phyloP scores from a whole-genome alignment of 2,888 invertebrate species.

The Abscondita cerata region DNA sequence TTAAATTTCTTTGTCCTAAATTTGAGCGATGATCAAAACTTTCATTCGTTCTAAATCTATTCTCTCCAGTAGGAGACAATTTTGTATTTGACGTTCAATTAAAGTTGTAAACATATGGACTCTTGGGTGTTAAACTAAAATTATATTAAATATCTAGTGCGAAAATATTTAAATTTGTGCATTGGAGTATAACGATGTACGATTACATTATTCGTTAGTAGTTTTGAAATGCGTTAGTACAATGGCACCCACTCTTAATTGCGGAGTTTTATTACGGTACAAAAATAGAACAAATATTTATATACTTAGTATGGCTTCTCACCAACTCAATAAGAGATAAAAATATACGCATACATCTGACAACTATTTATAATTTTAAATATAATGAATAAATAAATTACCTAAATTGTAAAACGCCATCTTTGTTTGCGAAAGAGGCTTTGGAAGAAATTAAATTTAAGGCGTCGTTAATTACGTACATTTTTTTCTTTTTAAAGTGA shows the following conservation, averaged over 20 bases:
- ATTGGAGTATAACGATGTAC: too few species aligned
- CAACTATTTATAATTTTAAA: too few species aligned
- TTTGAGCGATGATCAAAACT: not conserved
- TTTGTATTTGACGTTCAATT: not conserved
- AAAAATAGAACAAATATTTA: slow-evolving; percentile 23
- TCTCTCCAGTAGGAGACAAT: not conserved
- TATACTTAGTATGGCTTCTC: slow-evolving; percentile 9
- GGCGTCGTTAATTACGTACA: too few species aligned
- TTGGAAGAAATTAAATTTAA: too few species aligned
- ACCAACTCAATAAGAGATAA: slow-evolving; percentile 5
- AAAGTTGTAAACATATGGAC: too few species aligned
- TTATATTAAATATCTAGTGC: too few species aligned
- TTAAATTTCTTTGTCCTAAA: not conserved
- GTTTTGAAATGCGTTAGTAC: slow-evolving; percentile 11
- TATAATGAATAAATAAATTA: too few species aligned
- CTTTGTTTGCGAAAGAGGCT: not conserved
- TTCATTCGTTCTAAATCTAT: not conserved
- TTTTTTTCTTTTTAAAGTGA: not conserved
- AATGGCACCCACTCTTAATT: slow-evolving; percentile 20
- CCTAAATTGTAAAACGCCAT: too few species aligned
- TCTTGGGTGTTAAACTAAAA: too few species aligned
- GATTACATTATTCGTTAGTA: not conserved
- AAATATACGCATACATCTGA: not conserved
- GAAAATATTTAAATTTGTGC: too few species aligned
- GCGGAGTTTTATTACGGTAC: slow-evolving; percentile 14